Evolutionary conservation across 2,113 vertebrate genomes (phyloP), one percentile per base, ranked within the genome.

Genomic region (Myrmophylax atrothorax): DNA sequence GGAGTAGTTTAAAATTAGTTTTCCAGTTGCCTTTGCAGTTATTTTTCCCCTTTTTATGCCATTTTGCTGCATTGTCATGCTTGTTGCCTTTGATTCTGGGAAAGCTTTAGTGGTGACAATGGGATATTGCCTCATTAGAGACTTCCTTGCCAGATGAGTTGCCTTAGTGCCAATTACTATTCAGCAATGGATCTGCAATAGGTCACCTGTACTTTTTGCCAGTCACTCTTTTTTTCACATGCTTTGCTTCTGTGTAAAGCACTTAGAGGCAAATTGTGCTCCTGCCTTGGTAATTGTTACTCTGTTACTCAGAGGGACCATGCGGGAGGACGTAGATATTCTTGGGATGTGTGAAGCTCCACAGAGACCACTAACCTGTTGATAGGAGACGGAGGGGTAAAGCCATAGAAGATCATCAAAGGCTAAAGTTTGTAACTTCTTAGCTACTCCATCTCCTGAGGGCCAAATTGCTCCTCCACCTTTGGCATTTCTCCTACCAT

Each of bases 91-190:
- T 94, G 85, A 86, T 93, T 94, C 90, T 90, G 9, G 2, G 73
- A 89, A 92, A 87, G 83, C 92, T 81, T 95, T 89, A 80, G 69
- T 82, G 87, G 85, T 94, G 93, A 93, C 83, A 72, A 90, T 96
- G 93, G 94, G 90, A 79, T 92, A 78, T 92, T 96, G 90, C 94
- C 90, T 95, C 94, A 89, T 93, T 94, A 90, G 58, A 87, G 90
- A 25, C 69, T 79, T 82, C 90, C 80, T 89, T 90, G 73, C 90
- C 94, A 96, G 76, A 95, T 89, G 80, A 73, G 64, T 58, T 95
- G 76, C 62, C 76, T 74, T 58, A 53, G 76, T 89, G 88, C 83
- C 94, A 92, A 84, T 95, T 95, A 42, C 76, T 89, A 13, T 96
- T 93, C 83, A 92, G 90, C 46, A 84, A 64, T 42, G 42, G 60